A percentile compares a stretch with the other conserved stretches of the same genome.
Evolutionary conservation across 2,888 invertebrate species (phyloP).

Genomic region (Thera britannica): DNA sequence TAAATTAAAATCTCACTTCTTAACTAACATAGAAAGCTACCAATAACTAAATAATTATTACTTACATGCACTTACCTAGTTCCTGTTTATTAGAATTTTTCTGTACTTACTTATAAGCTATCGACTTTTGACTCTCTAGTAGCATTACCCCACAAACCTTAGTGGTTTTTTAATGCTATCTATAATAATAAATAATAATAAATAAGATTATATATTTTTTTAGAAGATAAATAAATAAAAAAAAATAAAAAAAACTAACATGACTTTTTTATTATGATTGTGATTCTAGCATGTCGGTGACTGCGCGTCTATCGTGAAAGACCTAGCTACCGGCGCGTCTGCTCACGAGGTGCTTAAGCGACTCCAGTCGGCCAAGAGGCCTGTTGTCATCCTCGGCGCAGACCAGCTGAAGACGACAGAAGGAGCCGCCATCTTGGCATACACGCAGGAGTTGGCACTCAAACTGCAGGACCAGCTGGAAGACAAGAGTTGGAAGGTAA

Average conservation of each 20-base stretch:
- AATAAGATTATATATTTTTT: no score
- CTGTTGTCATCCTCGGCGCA: constrained; percentile 96
- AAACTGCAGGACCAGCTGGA: constrained; percentile 82
- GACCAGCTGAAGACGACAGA: constrained; percentile 91
- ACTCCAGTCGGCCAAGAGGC: constrained; percentile 91
- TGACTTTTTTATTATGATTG: constrained; percentile 13
- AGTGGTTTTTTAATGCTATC: no score
- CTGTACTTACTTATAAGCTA: no score
- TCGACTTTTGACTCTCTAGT: no score
- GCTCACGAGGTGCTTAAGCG: constrained; percentile 78
- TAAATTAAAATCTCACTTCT: no score
- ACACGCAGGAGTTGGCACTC: constrained; percentile 89
- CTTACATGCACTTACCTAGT: no score
- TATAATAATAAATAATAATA: no score
- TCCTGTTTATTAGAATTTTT: no score
- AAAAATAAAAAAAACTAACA: not conserved
- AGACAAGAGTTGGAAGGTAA: constrained; percentile 82
- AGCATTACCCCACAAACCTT: no score
- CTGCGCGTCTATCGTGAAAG: constrained; percentile 88
- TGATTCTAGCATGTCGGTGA: constrained; percentile 91
- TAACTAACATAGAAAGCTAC: no score
- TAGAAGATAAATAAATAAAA: no score
- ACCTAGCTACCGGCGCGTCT: constrained; percentile 90
- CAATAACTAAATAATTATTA: no score
- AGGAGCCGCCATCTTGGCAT: constrained; percentile 90